These are phyloP conservation scores for Mimachlamys varia DNA, from an alignment of 2,888 invertebrate species.

Conservation along the genomic window DNA sequence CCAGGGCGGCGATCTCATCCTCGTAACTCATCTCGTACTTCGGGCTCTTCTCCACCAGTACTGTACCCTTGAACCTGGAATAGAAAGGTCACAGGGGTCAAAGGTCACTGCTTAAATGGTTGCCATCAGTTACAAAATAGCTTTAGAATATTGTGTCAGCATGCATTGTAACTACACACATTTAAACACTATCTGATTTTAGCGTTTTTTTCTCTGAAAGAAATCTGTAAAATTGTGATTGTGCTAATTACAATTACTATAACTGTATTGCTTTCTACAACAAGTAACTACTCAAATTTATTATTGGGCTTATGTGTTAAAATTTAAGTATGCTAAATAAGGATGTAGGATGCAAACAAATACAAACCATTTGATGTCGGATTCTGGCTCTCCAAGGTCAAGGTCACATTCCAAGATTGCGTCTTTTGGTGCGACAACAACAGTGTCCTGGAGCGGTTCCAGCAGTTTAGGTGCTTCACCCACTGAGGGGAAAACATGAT, in stretches of 20 bases:
- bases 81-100: slow-evolving; percentile 36
- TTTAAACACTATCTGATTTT: not conserved
- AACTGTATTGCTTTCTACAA: too few species aligned
- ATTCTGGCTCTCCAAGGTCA: slow-evolving; percentile 76
- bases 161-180: not conserved
- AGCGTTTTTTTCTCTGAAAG: too few species aligned
- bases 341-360: not conserved
- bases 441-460: slow-evolving; percentile 70
- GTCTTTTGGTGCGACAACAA: slow-evolving; percentile 72
- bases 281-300: too few species aligned
- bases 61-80: slow-evolving; percentile 78
- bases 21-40: slow-evolving; percentile 78
- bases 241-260: too few species aligned
- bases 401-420: slow-evolving; percentile 76
- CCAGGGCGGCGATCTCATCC: slow-evolving; percentile 82
- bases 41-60: slow-evolving; percentile 74
- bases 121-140: not conserved
- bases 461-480: slow-evolving; percentile 76
- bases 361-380: slow-evolving; percentile 75
- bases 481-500: slow-evolving; percentile 59
- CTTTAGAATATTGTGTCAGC: not conserved
- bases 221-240: too few species aligned
- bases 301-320: too few species aligned
- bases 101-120: not conserved
- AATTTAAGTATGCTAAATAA: too few species aligned